phyloP scores from a whole-genome alignment of 2,113 vertebrate genomes.

The Clarias batrachus region DNA sequence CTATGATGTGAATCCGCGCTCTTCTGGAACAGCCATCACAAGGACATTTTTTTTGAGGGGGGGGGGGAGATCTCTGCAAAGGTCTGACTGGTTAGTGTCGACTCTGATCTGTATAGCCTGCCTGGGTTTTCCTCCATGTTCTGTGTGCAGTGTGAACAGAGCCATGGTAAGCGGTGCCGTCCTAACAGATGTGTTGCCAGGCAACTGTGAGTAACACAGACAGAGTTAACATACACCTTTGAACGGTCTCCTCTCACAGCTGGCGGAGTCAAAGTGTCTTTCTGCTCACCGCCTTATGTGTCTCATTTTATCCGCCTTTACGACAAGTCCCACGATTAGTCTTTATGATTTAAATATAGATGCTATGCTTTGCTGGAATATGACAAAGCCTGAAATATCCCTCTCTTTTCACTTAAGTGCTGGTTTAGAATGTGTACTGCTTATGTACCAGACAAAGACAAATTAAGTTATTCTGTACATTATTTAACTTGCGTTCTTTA shows the following conservation, averaged over 20 bases:
- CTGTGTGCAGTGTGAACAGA: conserved; percentile 35
- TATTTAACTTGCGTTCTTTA: neutral
- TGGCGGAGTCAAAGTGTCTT: conserved; percentile 13
- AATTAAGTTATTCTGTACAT: conserved; percentile 11
- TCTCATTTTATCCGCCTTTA: conserved; percentile 8
- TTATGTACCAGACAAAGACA: neutral
- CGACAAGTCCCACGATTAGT: conserved; percentile 1
- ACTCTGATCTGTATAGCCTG: conserved; percentile 8
- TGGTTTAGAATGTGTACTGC: neutral
- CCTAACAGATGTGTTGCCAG: conserved; percentile 57
- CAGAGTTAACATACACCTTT: conserved; percentile 29
- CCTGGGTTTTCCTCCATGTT: conserved; percentile 21
- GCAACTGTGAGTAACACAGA: conserved; percentile 55
- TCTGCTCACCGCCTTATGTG: neutral
- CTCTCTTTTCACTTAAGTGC: neutral
- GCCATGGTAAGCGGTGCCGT: conserved; percentile 35
- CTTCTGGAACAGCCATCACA: conserved; percentile 54
- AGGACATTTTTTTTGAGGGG: conserved; percentile 28
- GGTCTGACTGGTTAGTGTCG: conserved; percentile 13
- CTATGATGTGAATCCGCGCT: conserved; percentile 68
- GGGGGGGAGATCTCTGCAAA: neutral
- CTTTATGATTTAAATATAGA: conserved; percentile 5
- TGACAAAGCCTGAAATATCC: neutral
- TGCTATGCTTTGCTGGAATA: neutral
- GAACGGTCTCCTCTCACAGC: conserved; percentile 51